These are phyloP conservation scores for Etia nguti DNA, from an alignment of 2,113 vertebrate genomes.

Conservation along the genomic window DNA sequence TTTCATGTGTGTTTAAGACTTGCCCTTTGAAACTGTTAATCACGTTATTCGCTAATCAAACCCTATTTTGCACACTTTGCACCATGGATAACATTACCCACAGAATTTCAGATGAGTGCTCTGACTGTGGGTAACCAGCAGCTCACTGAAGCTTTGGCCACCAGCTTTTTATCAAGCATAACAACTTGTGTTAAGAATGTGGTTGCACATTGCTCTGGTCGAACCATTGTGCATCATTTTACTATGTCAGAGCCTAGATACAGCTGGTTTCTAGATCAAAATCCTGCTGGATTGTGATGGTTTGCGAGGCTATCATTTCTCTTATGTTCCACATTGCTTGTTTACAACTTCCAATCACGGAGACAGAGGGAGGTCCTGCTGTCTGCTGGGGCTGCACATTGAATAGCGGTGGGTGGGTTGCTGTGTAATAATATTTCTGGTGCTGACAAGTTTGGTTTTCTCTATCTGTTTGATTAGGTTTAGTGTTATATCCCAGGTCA, in stretches of 20 bases:
- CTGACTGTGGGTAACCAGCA: neutral
- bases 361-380: neutral
- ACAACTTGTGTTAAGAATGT: neutral
- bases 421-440: neutral
- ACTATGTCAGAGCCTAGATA: neutral
- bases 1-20: neutral
- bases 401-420: neutral
- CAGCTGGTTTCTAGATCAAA: neutral
- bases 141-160: neutral
- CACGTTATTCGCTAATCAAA: neutral
- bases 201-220: neutral
- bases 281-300: neutral
- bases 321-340: neutral
- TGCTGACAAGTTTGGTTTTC: neutral
- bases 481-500: neutral
- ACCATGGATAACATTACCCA: neutral
- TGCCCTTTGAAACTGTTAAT: neutral
- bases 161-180: neutral
- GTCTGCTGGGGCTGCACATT: neutral
- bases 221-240: neutral
- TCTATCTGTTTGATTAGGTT: neutral
- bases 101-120: neutral
- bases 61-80: neutral
- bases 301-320: neutral
- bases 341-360: neutral